Conservation (phyloP, 2,888 invertebrate species). For the Apodemia duryi region DNA sequence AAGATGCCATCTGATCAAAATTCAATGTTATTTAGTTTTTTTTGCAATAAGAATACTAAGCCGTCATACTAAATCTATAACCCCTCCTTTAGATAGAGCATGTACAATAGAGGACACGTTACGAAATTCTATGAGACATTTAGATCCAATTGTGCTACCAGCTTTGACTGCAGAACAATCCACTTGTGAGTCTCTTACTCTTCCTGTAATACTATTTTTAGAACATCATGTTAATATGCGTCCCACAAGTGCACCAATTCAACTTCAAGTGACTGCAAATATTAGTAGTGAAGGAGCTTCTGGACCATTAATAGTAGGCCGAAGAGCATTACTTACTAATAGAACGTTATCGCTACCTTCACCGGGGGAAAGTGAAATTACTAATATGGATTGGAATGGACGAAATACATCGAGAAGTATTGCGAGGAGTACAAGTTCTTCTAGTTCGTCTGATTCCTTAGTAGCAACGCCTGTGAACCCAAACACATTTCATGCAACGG, state of each 20-base stretch:
- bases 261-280: constrained; percentile 69
- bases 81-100: constrained; percentile 52
- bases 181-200: constrained; percentile 57
- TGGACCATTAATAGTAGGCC: constrained; percentile 65
- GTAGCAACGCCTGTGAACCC: constrained; percentile 45
- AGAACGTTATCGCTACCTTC: constrained; percentile 65
- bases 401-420: constrained; percentile 57
- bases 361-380: constrained; percentile 64
- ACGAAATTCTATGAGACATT: constrained; percentile 66
- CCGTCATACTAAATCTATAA: constrained; percentile 42
- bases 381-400: constrained; percentile 61
- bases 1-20: too few relatives aligned
- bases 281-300: constrained; percentile 62
- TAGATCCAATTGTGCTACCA: constrained; percentile 68
- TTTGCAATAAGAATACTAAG: too few relatives aligned
- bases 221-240: constrained; percentile 69
- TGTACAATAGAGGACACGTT: constrained; percentile 55
- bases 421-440: constrained; percentile 56
- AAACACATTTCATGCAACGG: constrained; percentile 46
- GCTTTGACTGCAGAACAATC: constrained; percentile 54
- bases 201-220: constrained; percentile 69
- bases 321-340: constrained; percentile 66
- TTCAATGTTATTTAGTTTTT: too few relatives aligned
- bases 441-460: constrained; percentile 65
- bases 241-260: constrained; percentile 70